Base-by-base conservation (phyloP, 2,888 invertebrate genomes). In the Andricus quercusramuli region DNA sequence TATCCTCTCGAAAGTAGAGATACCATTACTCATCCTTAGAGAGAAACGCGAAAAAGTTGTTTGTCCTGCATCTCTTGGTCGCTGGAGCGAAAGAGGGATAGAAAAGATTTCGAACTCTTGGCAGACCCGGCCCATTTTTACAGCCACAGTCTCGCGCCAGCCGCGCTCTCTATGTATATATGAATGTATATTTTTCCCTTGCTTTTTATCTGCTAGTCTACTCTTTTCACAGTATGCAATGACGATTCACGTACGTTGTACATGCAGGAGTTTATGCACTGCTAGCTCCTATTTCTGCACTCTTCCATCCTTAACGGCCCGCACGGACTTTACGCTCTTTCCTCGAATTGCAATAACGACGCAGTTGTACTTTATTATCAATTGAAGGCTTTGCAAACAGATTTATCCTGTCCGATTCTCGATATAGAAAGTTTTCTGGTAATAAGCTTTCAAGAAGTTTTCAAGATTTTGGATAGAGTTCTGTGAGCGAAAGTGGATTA, bases 1-100 rank as follows among this genome's bases (percentile, higher is more conserved):
- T 90, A 88, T 89, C 89, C 86, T 88, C 84, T 85, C 86, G 85
- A 89, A 90, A 88, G 90, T 88, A 87, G 88, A 89, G 88, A 88
- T 85, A 85, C 86, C 85, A 89, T 90, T 88, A 90, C 83, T 89
- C 89, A 90, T 90, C 85, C 86, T 88, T 87, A 84, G 85, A 85
- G 86, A 85, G 88, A 85, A 88, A 88, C 87, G 89, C 88, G 89
- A 91, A 90, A 89, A 91, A 91, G 90, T 92, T 91, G 92, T 91
- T 91, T 91, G 91, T 90, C 91, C 90, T 89, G 90, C 88, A 88
- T 88, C 88, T 88, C 85, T 83, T 84, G 86, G 85, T 86, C 84
- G 87, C 82, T 82, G 85, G 86, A 85, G 84, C 85, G 83, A 78
- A 81, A 83, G 84, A 84, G 83, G 82, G 85, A 82, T 79, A 80